Evolutionary conservation across 2,797 vertebrate species (phyloP).

Genomic region (Falco rusticolus): DNA sequence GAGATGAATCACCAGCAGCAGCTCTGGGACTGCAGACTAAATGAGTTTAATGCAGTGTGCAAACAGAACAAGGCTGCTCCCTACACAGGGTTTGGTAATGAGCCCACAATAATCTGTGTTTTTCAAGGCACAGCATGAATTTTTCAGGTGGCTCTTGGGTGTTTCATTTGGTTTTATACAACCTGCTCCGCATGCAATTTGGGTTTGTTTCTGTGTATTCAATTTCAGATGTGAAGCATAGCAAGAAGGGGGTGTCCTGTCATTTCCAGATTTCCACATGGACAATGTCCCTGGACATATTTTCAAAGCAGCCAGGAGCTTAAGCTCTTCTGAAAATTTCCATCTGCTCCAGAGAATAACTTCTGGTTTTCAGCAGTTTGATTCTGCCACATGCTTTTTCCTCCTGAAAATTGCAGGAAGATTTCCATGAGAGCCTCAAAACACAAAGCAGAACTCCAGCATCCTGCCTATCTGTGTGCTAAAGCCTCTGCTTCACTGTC

Average conservation of each 20-base stretch:
- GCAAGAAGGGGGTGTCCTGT: neutral
- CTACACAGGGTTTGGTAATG: neutral
- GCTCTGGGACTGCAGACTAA: neutral
- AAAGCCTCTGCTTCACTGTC: neutral
- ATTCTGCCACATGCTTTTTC: neutral
- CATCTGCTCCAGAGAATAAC: neutral
- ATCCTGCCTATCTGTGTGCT: neutral
- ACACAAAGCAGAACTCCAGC: neutral
- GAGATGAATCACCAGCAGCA: neutral
- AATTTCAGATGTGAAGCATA: neutral
- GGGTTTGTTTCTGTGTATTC: neutral
- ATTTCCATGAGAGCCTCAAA: neutral
- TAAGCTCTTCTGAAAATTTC: neutral
- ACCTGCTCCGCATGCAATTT: neutral
- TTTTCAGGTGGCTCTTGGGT: neutral
- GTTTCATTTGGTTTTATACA: neutral
- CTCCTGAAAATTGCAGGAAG: neutral
- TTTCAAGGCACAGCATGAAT: neutral
- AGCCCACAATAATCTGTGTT: neutral
- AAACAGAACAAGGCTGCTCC: constrained; percentile 8
- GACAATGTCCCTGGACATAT: too few species aligned
- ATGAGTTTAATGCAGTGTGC: constrained; percentile 8
- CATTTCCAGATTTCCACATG: neutral
- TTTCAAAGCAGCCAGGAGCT: neutral
- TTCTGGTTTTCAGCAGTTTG: neutral